Evolutionary conservation across 1,140 invertebrate species (phyloP), one percentile per base, ranked within the genome.

Genomic region (Halesus radiatus): DNA sequence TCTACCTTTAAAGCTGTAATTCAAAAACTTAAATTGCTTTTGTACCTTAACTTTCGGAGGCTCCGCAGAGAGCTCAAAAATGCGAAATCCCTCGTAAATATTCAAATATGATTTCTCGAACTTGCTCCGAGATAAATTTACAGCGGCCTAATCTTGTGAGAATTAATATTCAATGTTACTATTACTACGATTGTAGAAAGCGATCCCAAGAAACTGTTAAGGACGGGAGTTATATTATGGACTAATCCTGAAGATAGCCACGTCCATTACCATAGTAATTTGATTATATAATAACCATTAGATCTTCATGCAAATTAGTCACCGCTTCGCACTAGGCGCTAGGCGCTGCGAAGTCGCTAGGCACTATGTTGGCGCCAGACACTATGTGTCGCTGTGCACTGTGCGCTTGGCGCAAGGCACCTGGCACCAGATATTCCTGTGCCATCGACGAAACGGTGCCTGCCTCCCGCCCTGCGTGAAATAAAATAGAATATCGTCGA

Each of bases 251-350:
- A 62, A 80, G 81, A 83, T 83, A 83, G 78, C 81, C 78, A 75
- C 81, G 78, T 29, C 78, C 76, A 83, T 83, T 83, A 83, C 78
- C 81, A 83, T 83, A 83, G 70, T 83, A 83, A 83, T 83, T 83
- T 83, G 81, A 83, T 83, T 80, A 83, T 76, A 78, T 83, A 80
- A 83, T 83, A 83, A 80, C 81, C 81, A 83, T 83, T 83, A 78
- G 78, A 80, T 83, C 81, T 83, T 78, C 78, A 83, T 83, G 81
- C 79, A 80, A 83, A 83, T 83, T 80, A 80, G 78, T 80, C 68
- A 76, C 73, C 78, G 73, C 76, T 62, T 58, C 80, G 56, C 37
- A 45, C 37, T 3, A 45, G 37, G 37, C 37, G 37, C 37, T 45
- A 13, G 5, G 50, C 22, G 45, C 54, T 74, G n/a, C n/a, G n/a